Conservation (phyloP, 2,888 invertebrate genomes). For the Prenolepis imparis region DNA sequence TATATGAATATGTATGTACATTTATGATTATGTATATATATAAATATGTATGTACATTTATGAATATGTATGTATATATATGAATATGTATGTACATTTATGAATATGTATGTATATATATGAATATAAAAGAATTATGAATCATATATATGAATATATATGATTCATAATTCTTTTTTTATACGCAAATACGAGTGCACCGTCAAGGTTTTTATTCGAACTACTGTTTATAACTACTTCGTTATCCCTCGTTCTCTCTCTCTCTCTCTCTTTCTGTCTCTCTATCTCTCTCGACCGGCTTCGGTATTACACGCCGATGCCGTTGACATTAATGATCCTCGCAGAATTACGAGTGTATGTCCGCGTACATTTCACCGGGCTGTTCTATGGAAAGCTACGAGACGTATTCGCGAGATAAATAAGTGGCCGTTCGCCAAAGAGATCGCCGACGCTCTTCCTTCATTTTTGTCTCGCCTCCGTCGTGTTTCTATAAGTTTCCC, state of each 20-base stretch:
- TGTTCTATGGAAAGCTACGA: slow-evolving; percentile 46
- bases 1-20: no score
- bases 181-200: no score
- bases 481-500: slow-evolving; percentile 65
- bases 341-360: slow-evolving; percentile 56
- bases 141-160: no score
- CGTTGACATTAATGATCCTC: slow-evolving; percentile 61
- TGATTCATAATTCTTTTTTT: no score
- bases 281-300: slow-evolving; percentile 9
- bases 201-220: slow-evolving; percentile 22
- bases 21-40: no score
- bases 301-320: slow-evolving; percentile 21
- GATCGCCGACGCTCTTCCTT: slow-evolving; percentile 36
- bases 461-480: slow-evolving; percentile 27
- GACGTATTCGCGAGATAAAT: slow-evolving; percentile 53
- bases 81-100: no score
- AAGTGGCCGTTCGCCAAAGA: slow-evolving; percentile 56
- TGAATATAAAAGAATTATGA: no score
- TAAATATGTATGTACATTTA: no score
- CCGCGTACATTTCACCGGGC: slow-evolving; percentile 6
- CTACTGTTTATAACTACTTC: slow-evolving; percentile 51
- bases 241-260: slow-evolving; percentile 31
- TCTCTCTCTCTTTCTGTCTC: background rate
- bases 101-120: no score
- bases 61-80: no score